Percentiles rank a stretch among this genome's conserved stretches.
Conservation (phyloP, 2,113 vertebrate genomes). For the Orthochromis malagaraziensis region DNA sequence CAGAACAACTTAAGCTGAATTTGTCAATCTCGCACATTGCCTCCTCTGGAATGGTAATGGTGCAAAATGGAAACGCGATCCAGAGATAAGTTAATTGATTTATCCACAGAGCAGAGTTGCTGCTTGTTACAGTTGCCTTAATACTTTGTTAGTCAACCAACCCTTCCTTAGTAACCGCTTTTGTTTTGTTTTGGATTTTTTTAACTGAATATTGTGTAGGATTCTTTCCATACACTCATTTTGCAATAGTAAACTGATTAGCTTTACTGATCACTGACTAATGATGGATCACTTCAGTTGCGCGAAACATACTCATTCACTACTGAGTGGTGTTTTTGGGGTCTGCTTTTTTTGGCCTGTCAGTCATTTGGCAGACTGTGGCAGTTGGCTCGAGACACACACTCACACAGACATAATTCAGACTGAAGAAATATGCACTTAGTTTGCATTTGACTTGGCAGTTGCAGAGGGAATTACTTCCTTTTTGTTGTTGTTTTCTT, state of each 20-base stretch:
- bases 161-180: neutral
- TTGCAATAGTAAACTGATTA: neutral
- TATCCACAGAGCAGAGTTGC: neutral
- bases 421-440: slow-evolving; percentile 16
- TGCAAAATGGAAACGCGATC: neutral
- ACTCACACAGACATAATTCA: neutral
- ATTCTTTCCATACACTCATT: neutral
- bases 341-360: slow-evolving; percentile 29
- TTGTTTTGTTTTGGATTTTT: neutral
- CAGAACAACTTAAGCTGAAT: neutral
- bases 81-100: neutral
- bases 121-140: neutral
- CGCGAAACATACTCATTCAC: slow-evolving; percentile 12
- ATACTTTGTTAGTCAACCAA: neutral
- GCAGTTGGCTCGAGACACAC: neutral
- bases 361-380: slow-evolving; percentile 27
- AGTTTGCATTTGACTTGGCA: slow-evolving; percentile 53
- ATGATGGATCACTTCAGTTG: neutral
- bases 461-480: slow-evolving; percentile 44
- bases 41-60: neutral
- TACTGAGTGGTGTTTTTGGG: slow-evolving; percentile 29
- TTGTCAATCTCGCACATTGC: neutral
- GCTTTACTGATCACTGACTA: neutral
- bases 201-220: neutral
- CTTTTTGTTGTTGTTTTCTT: neutral